A percentile compares a stretch with the other conserved stretches of the same genome.
Evolutionary conservation across 2,888 invertebrate species (phyloP).

Genomic region (Sarcophaga variegata): DNA sequence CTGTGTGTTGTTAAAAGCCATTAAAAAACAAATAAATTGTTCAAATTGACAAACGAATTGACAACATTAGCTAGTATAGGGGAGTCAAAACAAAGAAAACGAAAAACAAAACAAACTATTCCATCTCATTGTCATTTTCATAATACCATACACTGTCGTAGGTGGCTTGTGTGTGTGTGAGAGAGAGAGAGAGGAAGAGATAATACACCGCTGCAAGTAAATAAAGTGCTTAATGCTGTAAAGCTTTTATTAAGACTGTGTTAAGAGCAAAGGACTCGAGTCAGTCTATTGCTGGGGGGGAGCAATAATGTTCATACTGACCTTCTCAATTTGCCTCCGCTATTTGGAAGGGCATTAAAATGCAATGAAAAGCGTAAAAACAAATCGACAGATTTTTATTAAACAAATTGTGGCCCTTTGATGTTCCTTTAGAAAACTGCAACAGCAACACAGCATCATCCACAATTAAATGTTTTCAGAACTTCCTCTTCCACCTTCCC

Average conservation of each 20-base stretch:
- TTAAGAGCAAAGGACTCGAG: neutral
- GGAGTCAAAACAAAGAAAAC: conserved; percentile 1
- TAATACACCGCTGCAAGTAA: conserved; percentile 2
- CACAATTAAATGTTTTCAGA: too few species aligned
- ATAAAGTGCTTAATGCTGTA: conserved; percentile 65
- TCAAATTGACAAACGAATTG: conserved; percentile 47
- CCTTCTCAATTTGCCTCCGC: too few species aligned
- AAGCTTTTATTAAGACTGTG: conserved; percentile 35
- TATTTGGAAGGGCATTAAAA: conserved; percentile 48
- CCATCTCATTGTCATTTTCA: too few species aligned
- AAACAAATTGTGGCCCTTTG: neutral
- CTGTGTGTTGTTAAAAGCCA: conserved; percentile 52
- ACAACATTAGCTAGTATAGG: too few species aligned
- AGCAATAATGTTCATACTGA: too few species aligned
- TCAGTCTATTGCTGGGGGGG: neutral
- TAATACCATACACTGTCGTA: too few species aligned
- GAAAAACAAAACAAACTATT: conserved; percentile 22
- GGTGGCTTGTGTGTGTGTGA: too few species aligned
- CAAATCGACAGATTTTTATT: conserved; percentile 37
- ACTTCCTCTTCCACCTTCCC: too few species aligned
- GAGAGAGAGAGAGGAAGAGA: too few species aligned
- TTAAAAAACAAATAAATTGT: conserved; percentile 66
- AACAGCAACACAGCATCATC: too few species aligned
- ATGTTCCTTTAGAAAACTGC: too few species aligned
- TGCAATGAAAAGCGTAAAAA: conserved; percentile 43